These are phyloP conservation scores for Euthynnus affinis DNA, from an alignment of 2,797 vertebrate genomes.

Conservation along the genomic window DNA sequence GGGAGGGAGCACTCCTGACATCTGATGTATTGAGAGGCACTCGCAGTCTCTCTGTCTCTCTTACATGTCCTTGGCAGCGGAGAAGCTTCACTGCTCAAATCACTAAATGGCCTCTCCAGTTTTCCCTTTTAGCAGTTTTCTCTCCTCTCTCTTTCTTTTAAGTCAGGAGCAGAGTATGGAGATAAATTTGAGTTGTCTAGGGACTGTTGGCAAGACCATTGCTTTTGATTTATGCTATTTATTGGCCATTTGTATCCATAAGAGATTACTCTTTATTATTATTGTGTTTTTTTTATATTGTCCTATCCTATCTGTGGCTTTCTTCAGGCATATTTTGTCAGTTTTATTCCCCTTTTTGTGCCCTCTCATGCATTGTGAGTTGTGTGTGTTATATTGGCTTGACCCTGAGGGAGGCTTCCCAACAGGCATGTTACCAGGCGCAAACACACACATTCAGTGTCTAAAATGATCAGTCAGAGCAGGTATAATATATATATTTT, in stretches of 20 bases:
- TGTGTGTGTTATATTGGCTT: constrained; percentile 59
- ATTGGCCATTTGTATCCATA: constrained; percentile 81
- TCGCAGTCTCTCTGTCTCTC: constrained; percentile 84
- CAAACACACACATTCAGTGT: constrained; percentile 26
- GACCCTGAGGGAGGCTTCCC: constrained; percentile 51
- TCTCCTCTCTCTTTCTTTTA: constrained; percentile 79
- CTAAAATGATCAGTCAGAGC: constrained; percentile 14
- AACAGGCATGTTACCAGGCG: constrained; percentile 11
- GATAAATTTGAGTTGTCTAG: constrained; percentile 87
- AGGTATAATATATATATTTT: not conserved
- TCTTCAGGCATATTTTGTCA: constrained; percentile 58
- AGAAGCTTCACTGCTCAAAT: constrained; percentile 86
- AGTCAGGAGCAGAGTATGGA: constrained; percentile 83
- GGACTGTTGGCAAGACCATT: constrained; percentile 77
- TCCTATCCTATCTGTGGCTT: constrained; percentile 61
- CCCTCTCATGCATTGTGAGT: constrained; percentile 47
- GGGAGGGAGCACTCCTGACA: constrained; percentile 77
- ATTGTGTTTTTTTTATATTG: constrained; percentile 75
- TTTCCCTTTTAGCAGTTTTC: constrained; percentile 80
- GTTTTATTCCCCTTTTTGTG: constrained; percentile 65
- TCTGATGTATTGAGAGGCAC: constrained; percentile 82
- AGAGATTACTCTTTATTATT: constrained; percentile 83
- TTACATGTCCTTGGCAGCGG: constrained; percentile 88
- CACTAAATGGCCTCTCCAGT: constrained; percentile 85
- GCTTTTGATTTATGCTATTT: constrained; percentile 83